phyloP scores from a whole-genome alignment of 2,888 invertebrate genomes.

The Boloria selene region DNA sequence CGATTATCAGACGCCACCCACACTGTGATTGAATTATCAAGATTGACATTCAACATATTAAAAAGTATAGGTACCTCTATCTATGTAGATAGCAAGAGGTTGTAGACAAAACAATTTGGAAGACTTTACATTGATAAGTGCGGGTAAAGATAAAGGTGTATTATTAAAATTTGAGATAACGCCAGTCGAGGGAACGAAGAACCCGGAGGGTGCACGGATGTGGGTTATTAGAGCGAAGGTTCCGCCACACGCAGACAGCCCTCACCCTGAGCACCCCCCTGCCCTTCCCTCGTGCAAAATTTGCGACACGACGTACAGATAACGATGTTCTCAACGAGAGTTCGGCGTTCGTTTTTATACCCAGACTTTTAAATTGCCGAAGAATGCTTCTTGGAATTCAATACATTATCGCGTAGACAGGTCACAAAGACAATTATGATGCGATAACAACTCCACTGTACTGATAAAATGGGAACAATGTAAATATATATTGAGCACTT shows the following conservation, averaged over 20 bases:
- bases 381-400: slow-evolving; percentile 60
- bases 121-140: slow-evolving; percentile 38
- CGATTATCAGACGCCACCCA: slow-evolving; percentile 40
- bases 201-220: slow-evolving; percentile 54
- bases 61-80: slow-evolving; percentile 25
- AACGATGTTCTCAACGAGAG: slow-evolving; percentile 23
- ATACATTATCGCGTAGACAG: slow-evolving; percentile 60
- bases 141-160: slow-evolving; percentile 41
- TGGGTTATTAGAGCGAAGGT: slow-evolving; percentile 73
- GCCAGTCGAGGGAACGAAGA: slow-evolving; percentile 39
- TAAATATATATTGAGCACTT: slow-evolving; percentile 23
- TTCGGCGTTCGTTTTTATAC: slow-evolving; percentile 34
- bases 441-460: slow-evolving; percentile 50
- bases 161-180: slow-evolving; percentile 39
- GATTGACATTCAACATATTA: slow-evolving; percentile 23
- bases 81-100: slow-evolving; percentile 22
- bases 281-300: slow-evolving; percentile 44
- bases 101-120: slow-evolving; percentile 32
- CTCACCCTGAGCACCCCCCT: slow-evolving; percentile 52
- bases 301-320: slow-evolving; percentile 44
- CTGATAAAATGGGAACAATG: slow-evolving; percentile 45
- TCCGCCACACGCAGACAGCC: slow-evolving; percentile 51
- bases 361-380: slow-evolving; percentile 52
- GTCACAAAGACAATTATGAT: slow-evolving; percentile 65
- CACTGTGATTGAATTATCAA: slow-evolving; percentile 35